phyloP scores from a whole-genome alignment of 2,113 vertebrate species.

The Lampris megalopsis region DNA sequence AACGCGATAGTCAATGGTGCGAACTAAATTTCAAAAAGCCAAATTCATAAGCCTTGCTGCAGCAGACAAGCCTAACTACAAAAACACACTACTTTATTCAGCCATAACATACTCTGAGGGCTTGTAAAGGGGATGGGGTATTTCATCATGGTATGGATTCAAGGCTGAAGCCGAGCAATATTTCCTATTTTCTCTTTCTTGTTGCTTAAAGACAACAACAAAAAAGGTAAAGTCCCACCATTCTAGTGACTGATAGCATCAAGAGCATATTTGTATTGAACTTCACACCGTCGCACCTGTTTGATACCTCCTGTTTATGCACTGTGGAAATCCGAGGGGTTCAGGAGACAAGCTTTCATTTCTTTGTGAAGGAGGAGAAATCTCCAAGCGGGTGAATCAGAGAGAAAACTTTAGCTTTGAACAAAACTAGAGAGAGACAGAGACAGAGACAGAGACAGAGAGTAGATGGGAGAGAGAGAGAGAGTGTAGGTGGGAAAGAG shows the following conservation, averaged over 20 bases:
- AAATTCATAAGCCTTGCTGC: background rate
- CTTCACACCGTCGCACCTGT: background rate
- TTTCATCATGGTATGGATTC: slow-evolving; percentile 19
- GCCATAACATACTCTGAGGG: background rate
- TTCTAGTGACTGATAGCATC: background rate
- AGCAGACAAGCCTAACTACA: background rate
- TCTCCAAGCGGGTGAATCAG: background rate
- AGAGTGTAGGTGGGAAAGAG: slow-evolving; percentile 28
- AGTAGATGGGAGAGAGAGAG: background rate
- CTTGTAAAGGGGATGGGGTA: background rate
- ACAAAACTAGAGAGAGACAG: no score
- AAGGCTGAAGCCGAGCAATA: background rate
- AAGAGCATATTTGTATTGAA: background rate
- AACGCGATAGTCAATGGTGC: background rate
- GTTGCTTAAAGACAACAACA: slow-evolving; percentile 5
- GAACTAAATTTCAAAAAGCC: background rate
- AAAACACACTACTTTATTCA: background rate
- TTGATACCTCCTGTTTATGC: background rate
- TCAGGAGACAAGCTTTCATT: slow-evolving; percentile 21
- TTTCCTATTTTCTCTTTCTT: background rate
- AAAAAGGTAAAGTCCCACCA: background rate
- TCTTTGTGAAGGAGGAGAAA: slow-evolving; percentile 28
- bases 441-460: background rate
- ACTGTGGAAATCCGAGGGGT: slow-evolving; percentile 1
- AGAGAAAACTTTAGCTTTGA: no score